Base-by-base conservation (phyloP, 2,113 vertebrate genomes). In the Neogale vison region DNA sequence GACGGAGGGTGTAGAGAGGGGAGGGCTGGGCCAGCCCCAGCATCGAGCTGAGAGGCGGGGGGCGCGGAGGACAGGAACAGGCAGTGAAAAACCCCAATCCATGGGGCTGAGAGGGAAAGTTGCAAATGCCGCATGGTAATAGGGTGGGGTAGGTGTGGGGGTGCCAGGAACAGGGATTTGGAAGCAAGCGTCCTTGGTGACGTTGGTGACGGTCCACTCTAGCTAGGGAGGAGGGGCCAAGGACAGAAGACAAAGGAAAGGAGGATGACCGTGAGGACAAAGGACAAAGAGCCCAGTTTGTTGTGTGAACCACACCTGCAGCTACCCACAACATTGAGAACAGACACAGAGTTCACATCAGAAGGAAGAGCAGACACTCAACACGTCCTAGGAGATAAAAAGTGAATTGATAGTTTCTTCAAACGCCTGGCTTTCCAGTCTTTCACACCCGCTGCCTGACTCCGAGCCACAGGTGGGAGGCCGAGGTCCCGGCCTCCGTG, bases 61-160 rank as follows among this genome's bases (percentile, higher is more conserved):
- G 31, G n/a, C 4, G 23, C 0, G 0, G 21, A 39, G 14, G 11
- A 4, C 17, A 47, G 7, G 76, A 2, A 36, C 0, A 24, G 24
- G 21, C 39, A 1, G 17, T 24, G 39, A 65, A 81, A 80, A 36
- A 14, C 61, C 26, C 61, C 61, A 14, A 4, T 63, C 12, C 61
- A 2, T 31, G 61, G 13, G 81, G 31, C 0, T 14, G 24, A 69
- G 76, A 29, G 47, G 26, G 18, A 34, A 69, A 69, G 17, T 69
- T 23, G 59, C 20, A 57, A 83, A 47, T 61, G 52, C 9, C 59
- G 0, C 13, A 31, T 24, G 34, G 42, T 47, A 17, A 1, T 31
- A 1, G 29, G 34, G 45, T 20, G 7, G 17, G 39, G 6, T 52
- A 9, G n/a, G 11, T 3, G 36, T 24, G 23, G 61, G 61, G 14